Base-by-base conservation (phyloP, 2,113 vertebrate genomes). In the Bungarus multicinctus region DNA sequence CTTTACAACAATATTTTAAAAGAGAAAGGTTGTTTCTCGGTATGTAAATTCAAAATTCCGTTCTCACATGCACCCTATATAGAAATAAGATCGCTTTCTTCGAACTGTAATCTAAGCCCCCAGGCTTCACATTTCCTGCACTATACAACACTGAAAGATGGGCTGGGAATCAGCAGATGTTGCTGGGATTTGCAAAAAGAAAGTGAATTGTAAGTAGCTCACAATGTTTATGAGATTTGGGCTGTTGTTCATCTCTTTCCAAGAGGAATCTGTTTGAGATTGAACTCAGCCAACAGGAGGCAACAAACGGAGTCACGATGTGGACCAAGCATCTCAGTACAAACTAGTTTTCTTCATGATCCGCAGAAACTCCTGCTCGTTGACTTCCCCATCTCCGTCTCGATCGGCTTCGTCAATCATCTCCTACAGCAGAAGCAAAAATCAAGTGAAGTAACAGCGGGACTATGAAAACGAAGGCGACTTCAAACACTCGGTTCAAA, bases 281-380 rank as follows among this genome's bases (percentile, higher is more conserved):
- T 14, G 47, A 90, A 90, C 55, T 86, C 45, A 39, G 88, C 22
- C 9, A 20, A 89, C 47, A 18, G 18, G 34, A 81, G 60, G 27
- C 43, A 34, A 34, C 39, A n/a, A 45, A 85, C 25, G 87, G 55
- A 55, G 52, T 50, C 3, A 87, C 54, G 43, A 27, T 3, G 27
- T 0, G 57, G 89, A n/a, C 1, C 22, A 1, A 2, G 5, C 10
- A 16, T 23, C 45, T 99, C 97, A 99, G 96, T 99, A 99, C 25
- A 99, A 97, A 96, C 98, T 98, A 43, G 98, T 99, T 96, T 99
- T 99, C 96, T 99, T 99, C 99, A 99, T 99, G 93, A 99, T 99
- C 87, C 98, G 97, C 95, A 99, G 97, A 96, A 99, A 99, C 58
- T 99, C 99, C 91, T 99, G 98, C 97, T 99, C 98, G 10, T 97